Evolutionary conservation across 37 sponge, comb jelly and placozoan species (phyloP).

Genomic region (Hormiphora californensis): DNA sequence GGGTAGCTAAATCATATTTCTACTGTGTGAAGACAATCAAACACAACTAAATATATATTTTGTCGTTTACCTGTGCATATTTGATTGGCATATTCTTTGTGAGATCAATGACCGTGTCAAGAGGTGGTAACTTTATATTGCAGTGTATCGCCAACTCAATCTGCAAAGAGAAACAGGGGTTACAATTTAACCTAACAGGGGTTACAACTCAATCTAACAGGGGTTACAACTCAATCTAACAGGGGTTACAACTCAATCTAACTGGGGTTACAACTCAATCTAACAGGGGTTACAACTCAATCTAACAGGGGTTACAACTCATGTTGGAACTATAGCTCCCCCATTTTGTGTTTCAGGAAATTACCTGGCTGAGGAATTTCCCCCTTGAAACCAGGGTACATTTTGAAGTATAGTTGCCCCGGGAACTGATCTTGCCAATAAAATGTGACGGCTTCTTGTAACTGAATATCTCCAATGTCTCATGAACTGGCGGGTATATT

Average conservation of each 20-base stretch:
- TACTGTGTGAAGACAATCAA: too few relatives aligned
- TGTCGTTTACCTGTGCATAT: slow-evolving; percentile 43
- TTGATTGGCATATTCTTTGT: slow-evolving; percentile 52
- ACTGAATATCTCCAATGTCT: slow-evolving; percentile 39
- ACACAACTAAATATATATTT: too few relatives aligned
- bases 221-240: too few relatives aligned
- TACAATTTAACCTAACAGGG: background rate
- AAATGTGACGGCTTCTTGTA: background rate
- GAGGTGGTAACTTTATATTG: slow-evolving; percentile 34
- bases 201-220: too few relatives aligned
- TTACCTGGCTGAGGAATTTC: slow-evolving; percentile 38
- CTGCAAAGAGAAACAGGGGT: background rate
- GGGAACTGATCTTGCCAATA: slow-evolving; percentile 16
- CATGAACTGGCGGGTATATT: slow-evolving; percentile 11
- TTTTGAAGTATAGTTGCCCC: background rate
- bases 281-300: too few relatives aligned
- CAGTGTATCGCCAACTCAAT: background rate
- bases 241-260: too few relatives aligned
- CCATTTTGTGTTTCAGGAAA: too few relatives aligned
- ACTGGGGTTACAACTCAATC: too few relatives aligned
- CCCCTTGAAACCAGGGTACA: slow-evolving; percentile 25
- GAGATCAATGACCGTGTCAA: slow-evolving; percentile 39
- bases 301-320: too few relatives aligned
- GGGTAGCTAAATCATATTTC: too few relatives aligned
- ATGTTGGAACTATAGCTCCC: too few relatives aligned